Evolutionary conservation across 2,888 invertebrate genomes (phyloP), one percentile per base, ranked within the genome.

Genomic region (Molorchus minor): DNA sequence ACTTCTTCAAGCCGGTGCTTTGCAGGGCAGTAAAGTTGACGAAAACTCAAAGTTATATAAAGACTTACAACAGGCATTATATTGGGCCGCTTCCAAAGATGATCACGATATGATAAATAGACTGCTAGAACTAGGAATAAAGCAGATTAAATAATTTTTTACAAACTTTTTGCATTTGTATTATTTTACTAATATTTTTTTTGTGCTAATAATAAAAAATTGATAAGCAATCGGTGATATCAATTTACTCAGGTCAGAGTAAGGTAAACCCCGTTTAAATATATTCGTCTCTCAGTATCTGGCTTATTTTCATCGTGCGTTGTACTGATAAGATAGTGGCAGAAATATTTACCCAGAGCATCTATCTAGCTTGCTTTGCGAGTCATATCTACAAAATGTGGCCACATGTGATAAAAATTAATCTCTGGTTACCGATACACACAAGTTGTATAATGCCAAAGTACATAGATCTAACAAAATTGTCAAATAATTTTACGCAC

Each of bases 361-460:
- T 13, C 8, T 41, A 41, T 20, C 12, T 5, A 21, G 41, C 20
- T 43, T 43, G 25, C 43, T 25, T 20, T 21, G 25, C 15, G 15
- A n/a, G n/a, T n/a, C n/a, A n/a, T n/a, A n/a, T n/a, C 20, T 15
- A 20, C 12, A 21, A 43, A 21, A 21, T 43, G 25, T 43, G 12
- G 12, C 2, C 25, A 43, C 16, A 43, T n/a, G n/a, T 43, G 43
- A 43, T 43, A 43, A 43, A 20, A 17, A 19, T 41, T 43, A 25
- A 43, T 43, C 43, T 43, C 16, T 15, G 5, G 13, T 35, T n/a
- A n/a, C n/a, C n/a, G n/a, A n/a, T n/a, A n/a, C n/a, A n/a, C n/a
- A n/a, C n/a, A n/a, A n/a, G n/a, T n/a, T n/a, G n/a, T n/a, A n/a
- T n/a, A n/a, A n/a, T n/a, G n/a, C n/a, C n/a, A n/a, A n/a, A n/a